Evolutionary conservation across 2,797 vertebrate species (phyloP).

Genomic region (Pterois miles): DNA sequence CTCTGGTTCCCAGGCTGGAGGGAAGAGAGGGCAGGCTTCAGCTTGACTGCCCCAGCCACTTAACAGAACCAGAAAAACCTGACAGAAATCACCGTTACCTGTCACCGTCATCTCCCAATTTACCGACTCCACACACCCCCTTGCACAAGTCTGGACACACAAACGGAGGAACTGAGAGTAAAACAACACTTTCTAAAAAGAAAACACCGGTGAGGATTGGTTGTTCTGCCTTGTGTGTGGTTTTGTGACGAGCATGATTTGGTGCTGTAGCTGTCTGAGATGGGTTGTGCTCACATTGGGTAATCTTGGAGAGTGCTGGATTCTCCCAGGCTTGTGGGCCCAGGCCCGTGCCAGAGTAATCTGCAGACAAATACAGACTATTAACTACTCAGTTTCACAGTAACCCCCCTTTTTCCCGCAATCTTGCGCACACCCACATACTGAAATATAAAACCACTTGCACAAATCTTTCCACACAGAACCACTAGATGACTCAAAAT

Average conservation of each 20-base stretch:
- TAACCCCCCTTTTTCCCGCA: slow-evolving; percentile 12
- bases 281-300: slow-evolving; percentile 56
- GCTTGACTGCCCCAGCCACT: slow-evolving; percentile 74
- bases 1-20: slow-evolving; percentile 82
- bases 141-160: slow-evolving; percentile 69
- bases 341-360: slow-evolving; percentile 52
- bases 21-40: slow-evolving; percentile 74
- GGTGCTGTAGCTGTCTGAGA: slow-evolving; percentile 41
- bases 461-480: slow-evolving; percentile 46
- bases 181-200: slow-evolving; percentile 37
- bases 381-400: slow-evolving; percentile 62
- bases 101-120: slow-evolving; percentile 68
- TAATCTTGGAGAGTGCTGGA: slow-evolving; percentile 56
- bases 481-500: slow-evolving; percentile 21
- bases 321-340: slow-evolving; percentile 57
- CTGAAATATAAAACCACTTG: slow-evolving; percentile 44
- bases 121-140: slow-evolving; percentile 49
- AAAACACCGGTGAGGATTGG: slow-evolving; percentile 14
- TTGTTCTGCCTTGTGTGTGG: slow-evolving; percentile 17
- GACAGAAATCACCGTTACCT: slow-evolving; percentile 80
- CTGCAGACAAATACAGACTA: slow-evolving; percentile 53
- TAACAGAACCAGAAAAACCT: slow-evolving; percentile 82
- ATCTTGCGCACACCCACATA: slow-evolving; percentile 27
- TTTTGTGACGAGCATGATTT: slow-evolving; percentile 25
- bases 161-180: slow-evolving; percentile 30